Evolutionary conservation across 2,113 vertebrate genomes (phyloP).

Genomic region (Ancistrus triradiatus): DNA sequence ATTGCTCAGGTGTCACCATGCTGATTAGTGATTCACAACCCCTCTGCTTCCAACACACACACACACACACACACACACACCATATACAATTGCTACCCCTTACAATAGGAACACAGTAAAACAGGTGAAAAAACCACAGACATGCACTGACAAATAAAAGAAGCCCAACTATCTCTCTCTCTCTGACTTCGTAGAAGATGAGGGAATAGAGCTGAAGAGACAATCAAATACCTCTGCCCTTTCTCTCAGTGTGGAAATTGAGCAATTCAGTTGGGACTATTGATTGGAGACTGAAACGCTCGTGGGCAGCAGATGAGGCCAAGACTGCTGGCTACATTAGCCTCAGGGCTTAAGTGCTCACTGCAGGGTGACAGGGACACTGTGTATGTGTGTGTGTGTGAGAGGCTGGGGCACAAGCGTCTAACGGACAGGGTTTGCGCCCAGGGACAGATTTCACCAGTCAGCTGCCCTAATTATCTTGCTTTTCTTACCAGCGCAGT

Average conservation of each 20-base stretch:
- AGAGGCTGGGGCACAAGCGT: slow-evolving; percentile 31
- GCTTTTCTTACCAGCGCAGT: not conserved
- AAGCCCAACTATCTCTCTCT: not conserved
- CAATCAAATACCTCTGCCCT: slow-evolving; percentile 73
- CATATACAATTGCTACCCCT: too few relatives aligned
- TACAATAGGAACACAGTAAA: too few relatives aligned
- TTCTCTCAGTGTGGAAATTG: slow-evolving; percentile 64
- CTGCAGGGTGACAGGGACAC: slow-evolving; percentile 34
- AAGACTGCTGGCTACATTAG: slow-evolving; percentile 50
- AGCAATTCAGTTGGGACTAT: slow-evolving; percentile 71
- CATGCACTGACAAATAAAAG: slow-evolving; percentile 45
- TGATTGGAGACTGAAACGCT: slow-evolving; percentile 68
- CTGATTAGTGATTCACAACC: slow-evolving; percentile 75
- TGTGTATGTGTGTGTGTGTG: slow-evolving; percentile 11
- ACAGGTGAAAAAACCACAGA: slow-evolving; percentile 34
- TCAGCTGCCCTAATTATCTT: slow-evolving; percentile 2
- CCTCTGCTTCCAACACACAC: slow-evolving; percentile 23
- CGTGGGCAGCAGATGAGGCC: slow-evolving; percentile 68
- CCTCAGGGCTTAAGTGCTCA: slow-evolving; percentile 35
- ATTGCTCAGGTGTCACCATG: slow-evolving; percentile 76
- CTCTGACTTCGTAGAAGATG: slow-evolving; percentile 54
- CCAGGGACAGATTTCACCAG: slow-evolving; percentile 7
- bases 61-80: too few relatives aligned
- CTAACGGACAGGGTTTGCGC: slow-evolving; percentile 2
- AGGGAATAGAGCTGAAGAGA: slow-evolving; percentile 67